phyloP scores from a whole-genome alignment of 2,113 vertebrate genomes.

The Chinchilla lanigera region DNA sequence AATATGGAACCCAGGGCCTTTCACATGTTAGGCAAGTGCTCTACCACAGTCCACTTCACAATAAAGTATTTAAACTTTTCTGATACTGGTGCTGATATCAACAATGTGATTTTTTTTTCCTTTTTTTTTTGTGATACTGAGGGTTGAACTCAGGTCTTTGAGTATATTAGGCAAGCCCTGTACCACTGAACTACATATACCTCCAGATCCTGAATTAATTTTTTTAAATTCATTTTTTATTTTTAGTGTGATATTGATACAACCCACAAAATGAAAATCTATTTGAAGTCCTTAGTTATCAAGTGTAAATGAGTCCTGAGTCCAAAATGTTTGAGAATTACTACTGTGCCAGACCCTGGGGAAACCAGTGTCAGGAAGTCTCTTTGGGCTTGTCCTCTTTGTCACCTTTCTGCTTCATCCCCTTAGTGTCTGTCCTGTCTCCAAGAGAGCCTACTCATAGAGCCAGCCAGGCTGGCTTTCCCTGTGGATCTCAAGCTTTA shows the following conservation, averaged over 20 bases:
- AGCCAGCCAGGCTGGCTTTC: background rate
- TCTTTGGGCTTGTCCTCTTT: background rate
- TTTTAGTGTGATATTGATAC: background rate
- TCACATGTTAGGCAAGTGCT: background rate
- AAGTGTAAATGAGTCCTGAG: background rate
- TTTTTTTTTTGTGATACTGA: background rate
- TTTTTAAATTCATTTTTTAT: background rate
- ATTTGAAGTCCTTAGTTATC: background rate
- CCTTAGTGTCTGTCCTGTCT: background rate
- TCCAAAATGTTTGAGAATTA: background rate
- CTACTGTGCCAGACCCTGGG: background rate
- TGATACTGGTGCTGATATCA: background rate
- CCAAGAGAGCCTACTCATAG: background rate
- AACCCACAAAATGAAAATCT: background rate
- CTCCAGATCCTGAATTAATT: background rate
- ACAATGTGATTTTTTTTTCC: background rate
- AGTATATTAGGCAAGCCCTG: background rate
- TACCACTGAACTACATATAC: background rate
- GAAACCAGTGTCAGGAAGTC: background rate
- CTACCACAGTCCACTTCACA: background rate
- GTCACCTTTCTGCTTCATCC: background rate
- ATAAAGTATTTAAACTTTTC: background rate
- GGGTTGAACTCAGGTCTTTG: background rate
- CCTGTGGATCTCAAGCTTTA: background rate
- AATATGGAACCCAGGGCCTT: background rate